Base-by-base conservation (phyloP, 2,113 vertebrate genomes). In the Nansenia antarctica region DNA sequence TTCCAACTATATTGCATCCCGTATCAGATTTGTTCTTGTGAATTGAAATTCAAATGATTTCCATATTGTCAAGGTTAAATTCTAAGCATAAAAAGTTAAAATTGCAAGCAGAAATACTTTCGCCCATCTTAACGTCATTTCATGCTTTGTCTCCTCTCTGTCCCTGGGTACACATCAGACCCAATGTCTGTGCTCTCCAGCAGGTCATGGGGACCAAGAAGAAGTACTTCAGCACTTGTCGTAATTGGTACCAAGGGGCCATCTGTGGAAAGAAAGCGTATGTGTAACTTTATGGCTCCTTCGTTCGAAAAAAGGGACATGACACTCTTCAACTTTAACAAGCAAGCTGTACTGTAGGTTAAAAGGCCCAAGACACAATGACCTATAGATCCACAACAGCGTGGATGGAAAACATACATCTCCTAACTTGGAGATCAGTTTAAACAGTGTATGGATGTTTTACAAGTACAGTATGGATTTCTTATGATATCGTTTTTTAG, bases 201-300 rank as follows among this genome's bases (percentile, higher is more conserved):
- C 96, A 99, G 92, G 94, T 98, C 76, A 85, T 94, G 86, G 98
- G 97, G 77, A 98, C 95, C 76, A 96, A 93, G 85, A 99, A 97
- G 91, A 99, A 99, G 86, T 99, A 99, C 75, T 98, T 98, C 81
- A 98, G 96, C 82, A 98, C 96, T 60, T 99, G 98, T 79, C 94
- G 94, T 85, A 98, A 98, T 77, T 99, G 97, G 98, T 95, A 99
- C 85, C 94, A 94, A 68, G 93, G 93, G 84, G 68, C 95, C 80
- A 98, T 99, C 89, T 99, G 98, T 81, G 96, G 96, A 70, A 99
- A 95, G 81, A 95, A 96, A 93, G 94, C 98, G 98, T 99, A 91
- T 97, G 98, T 98, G 67, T 65, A 47, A 6, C 18, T 69, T 5
- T 55, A 47, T 65, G 31, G 70, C 66, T 79, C 64, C 30, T 62